Percentiles rank a stretch among this genome's conserved stretches.
Conservation (phyloP, 30 jellyfish, hydroid and myxozoan species). For the Chrysaora quinquecirrha region DNA sequence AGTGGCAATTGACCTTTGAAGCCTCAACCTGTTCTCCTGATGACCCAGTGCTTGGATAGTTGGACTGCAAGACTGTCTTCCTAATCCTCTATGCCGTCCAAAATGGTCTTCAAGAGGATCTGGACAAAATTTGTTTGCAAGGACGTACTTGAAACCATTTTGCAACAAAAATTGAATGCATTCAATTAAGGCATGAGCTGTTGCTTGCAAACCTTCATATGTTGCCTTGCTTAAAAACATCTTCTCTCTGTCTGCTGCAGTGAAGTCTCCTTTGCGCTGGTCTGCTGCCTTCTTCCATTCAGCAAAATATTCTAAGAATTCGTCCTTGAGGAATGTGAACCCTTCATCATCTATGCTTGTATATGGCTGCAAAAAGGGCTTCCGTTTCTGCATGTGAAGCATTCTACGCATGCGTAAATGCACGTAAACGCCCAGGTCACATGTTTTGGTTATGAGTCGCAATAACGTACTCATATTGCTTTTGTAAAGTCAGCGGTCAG, state of each 20-base stretch:
- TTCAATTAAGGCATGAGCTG: slow-evolving; percentile 31
- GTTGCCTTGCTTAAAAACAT: too few relatives aligned
- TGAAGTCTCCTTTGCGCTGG: slow-evolving; percentile 16
- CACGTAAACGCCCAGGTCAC: too few relatives aligned
- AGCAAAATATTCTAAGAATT: slow-evolving; percentile 27
- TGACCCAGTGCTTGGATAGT: slow-evolving; percentile 42
- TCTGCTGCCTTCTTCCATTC: slow-evolving; percentile 25
- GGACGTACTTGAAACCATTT: slow-evolving; percentile 50
- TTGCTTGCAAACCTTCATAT: too few relatives aligned
- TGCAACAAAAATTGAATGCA: slow-evolving; percentile 28
- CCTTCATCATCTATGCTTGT: slow-evolving; percentile 59
- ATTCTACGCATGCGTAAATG: too few relatives aligned
- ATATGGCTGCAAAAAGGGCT: slow-evolving; percentile 53
- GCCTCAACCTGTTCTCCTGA: slow-evolving; percentile 38
- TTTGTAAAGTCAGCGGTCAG: too few relatives aligned
- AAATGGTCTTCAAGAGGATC: slow-evolving; percentile 58
- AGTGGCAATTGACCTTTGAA: slow-evolving; percentile 36
- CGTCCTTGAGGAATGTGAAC: slow-evolving; percentile 46
- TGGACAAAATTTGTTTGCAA: slow-evolving; percentile 36
- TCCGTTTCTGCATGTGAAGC: slow-evolving; percentile 22
- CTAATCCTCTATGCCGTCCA: slow-evolving; percentile 58
- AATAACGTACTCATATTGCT: too few relatives aligned
- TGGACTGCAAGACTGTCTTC: slow-evolving; percentile 43
- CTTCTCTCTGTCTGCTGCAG: too few relatives aligned
- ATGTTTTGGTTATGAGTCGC: too few relatives aligned